Percentiles rank a stretch among this genome's conserved stretches.
Evolutionary conservation across 1,140 invertebrate species (phyloP).

Genomic region (Marisa cornuarietis): DNA sequence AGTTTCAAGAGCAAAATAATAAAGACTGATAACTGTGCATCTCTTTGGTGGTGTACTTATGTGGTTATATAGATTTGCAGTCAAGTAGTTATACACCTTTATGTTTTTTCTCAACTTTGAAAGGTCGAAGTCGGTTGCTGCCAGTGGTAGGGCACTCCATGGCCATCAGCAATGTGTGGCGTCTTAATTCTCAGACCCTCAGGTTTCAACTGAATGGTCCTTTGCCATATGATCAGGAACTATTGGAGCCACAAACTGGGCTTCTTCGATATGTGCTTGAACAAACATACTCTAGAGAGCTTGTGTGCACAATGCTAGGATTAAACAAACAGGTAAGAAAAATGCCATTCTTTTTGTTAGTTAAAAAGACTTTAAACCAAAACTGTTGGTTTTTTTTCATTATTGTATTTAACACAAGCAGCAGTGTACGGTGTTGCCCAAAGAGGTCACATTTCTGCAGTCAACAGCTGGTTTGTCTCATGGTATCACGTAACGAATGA

Average conservation of each 20-base stretch:
- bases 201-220: conserved; percentile 91
- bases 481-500: no score
- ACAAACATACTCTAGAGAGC: conserved; percentile 94
- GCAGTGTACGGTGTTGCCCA: no score
- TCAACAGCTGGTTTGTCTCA: no score
- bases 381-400: not conserved
- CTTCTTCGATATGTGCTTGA: conserved; percentile 90
- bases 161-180: conserved; percentile 76
- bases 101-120: conserved; percentile 7
- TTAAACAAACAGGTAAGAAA: conserved; percentile 82
- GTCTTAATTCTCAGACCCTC: conserved; percentile 84
- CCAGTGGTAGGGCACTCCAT: conserved; percentile 93
- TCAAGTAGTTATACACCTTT: not conserved
- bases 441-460: no score
- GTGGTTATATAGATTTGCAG: not conserved
- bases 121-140: conserved; percentile 85
- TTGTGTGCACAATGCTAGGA: conserved; percentile 94
- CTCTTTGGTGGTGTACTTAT: no score
- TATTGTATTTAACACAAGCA: no score
- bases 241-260: conserved; percentile 88
- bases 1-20: no score
- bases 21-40: not conserved
- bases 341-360: not conserved
- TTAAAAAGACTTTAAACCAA: not conserved
- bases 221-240: conserved; percentile 85